Evolutionary conservation across 2,888 invertebrate species (phyloP), one percentile per base, ranked within the genome.

Genomic region (Halocaridina rubra): DNA sequence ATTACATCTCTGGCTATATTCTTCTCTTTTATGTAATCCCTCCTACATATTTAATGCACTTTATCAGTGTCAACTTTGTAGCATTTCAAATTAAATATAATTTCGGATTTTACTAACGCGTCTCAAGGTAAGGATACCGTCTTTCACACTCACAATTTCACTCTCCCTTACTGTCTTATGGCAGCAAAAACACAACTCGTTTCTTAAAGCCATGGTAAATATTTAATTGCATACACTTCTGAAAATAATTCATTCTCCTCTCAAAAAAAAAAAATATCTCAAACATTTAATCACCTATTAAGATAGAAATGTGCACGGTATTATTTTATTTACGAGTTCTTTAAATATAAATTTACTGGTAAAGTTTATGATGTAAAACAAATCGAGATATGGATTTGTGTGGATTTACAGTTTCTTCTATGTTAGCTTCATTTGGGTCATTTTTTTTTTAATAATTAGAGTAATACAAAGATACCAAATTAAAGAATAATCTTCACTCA

Each of bases 231-330:
- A 39, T 8, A 39, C 39, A 39, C 13, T 39, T 39, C 39, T 39
- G 7, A 39, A 39, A 39, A 39, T 39, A 13, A 39, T 39, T 39
- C 39, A 39, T 39, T 39, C 39, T 13, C 7, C 39, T 39, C 39
- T 39, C 7, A 39, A 39, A 39, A 39, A 13, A 39, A 46, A 72
- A 13, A n/a, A 39, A 72, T 32, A 32, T 72, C 72, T 32, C 72
- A 72, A 72, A 32, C 33, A 5, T 72, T 72, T 72, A 72, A 72
- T 72, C 72, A 72, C 72, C 32, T 46, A 75, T 75, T 75, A 39
- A 53, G 75, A 75, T n/a, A 75, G 46, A 75, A 75, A 75, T 75
- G 53, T 75, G 75, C 75, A 46, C 53, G 75, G 75, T 75, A 75
- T 75, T 7, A 75, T 46, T 75, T 53, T 75, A 39, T 75, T 75